A percentile compares a stretch with the other conserved stretches of the same genome.
These are phyloP conservation scores for Drosophila rellima DNA, from an alignment of 2,888 invertebrate species.

Conservation along the genomic window DNA sequence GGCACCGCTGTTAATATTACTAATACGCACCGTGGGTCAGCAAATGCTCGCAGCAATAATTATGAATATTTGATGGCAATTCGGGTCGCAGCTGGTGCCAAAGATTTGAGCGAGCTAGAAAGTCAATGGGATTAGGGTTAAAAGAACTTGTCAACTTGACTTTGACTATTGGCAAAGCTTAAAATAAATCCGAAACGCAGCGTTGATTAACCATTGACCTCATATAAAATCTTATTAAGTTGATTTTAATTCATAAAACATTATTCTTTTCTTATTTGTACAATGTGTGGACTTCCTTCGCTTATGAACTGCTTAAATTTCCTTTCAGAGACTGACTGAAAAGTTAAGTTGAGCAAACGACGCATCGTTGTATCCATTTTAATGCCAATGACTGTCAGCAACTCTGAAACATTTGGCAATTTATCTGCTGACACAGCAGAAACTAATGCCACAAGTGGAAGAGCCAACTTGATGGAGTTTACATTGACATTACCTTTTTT, in stretches of 20 bases:
- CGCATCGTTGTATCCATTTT: conserved; percentile 57
- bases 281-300: neutral
- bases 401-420: conserved; percentile 69
- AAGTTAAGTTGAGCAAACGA: conserved; percentile 55
- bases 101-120: neutral
- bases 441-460: conserved; percentile 75
- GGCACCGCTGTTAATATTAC: conserved; percentile 39
- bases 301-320: conserved; percentile 40
- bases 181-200: neutral
- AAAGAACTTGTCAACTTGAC: neutral
- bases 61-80: conserved; percentile 47
- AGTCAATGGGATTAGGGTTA: conserved; percentile 8
- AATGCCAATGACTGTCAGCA: conserved; percentile 73
- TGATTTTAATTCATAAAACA: too few species aligned
- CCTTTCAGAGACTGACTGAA: conserved; percentile 10
- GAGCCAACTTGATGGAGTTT: conserved; percentile 29
- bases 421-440: conserved; percentile 79
- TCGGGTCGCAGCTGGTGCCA: neutral
- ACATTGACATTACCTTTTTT: conserved; percentile 42
- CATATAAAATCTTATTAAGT: neutral
- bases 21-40: conserved; percentile 35
- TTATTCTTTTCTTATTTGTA: too few species aligned
- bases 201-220: neutral
- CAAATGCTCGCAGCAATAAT: conserved; percentile 38
- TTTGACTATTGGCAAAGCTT: neutral